A percentile compares a stretch with the other conserved stretches of the same genome.
These are phyloP conservation scores for Chamaetylas fuelleborni DNA, from an alignment of 2,113 vertebrate genomes.

Conservation along the genomic window DNA sequence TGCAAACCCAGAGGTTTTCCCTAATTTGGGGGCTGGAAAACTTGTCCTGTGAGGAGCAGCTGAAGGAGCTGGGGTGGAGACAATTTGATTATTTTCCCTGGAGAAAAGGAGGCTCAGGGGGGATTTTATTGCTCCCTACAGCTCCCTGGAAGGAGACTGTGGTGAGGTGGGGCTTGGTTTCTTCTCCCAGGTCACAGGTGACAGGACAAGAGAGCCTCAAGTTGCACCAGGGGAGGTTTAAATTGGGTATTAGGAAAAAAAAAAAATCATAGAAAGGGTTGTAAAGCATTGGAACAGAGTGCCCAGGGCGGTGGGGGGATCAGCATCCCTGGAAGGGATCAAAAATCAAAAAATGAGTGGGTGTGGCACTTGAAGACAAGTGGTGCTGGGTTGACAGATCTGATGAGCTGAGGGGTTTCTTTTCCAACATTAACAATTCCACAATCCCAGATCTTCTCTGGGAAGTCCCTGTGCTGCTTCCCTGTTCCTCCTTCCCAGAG, in stretches of 20 bases:
- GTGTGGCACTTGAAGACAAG: background rate
- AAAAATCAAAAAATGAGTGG: accelerated
- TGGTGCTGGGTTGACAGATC: too few relatives aligned
- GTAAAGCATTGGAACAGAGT: background rate
- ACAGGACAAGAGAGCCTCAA: background rate
- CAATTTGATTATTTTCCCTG: background rate
- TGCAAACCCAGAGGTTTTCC: background rate
- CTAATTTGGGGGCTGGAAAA: background rate
- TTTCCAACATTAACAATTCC: background rate
- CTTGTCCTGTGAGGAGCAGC: background rate
- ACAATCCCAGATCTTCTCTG: background rate
- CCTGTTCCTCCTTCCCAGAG: background rate
- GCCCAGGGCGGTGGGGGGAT: background rate
- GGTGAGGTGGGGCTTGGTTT: accelerated
- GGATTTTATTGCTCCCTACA: background rate
- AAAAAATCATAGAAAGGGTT: background rate
- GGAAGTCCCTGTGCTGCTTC: background rate
- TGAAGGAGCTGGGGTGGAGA: background rate
- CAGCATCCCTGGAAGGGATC: background rate
- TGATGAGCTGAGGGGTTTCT: too few relatives aligned
- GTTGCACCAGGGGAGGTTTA: background rate
- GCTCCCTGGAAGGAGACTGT: background rate
- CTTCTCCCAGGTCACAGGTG: background rate
- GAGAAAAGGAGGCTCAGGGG: background rate
- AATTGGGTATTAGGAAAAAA: background rate